Evolutionary conservation across 2,113 vertebrate species (phyloP).

Genomic region (Tragelaphus scriptus): DNA sequence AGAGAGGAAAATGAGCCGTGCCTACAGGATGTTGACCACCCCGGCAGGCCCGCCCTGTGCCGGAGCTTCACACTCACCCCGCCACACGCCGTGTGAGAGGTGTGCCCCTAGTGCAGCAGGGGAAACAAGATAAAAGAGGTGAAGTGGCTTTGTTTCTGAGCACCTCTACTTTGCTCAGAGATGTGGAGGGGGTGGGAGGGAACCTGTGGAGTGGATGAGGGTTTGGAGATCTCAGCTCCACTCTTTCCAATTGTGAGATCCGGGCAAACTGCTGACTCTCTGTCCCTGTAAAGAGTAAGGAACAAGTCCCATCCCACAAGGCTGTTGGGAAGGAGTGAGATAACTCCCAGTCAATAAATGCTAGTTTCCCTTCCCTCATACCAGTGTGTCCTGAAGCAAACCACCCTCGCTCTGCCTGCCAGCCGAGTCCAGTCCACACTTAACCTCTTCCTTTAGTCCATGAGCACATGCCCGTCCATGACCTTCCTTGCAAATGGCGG

Average conservation of each 20-base stretch:
- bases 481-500: not conserved
- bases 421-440: not conserved
- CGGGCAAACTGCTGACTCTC: not conserved
- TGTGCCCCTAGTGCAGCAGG: not conserved
- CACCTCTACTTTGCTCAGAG: not conserved
- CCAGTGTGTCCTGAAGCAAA: not conserved
- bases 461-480: too few species aligned
- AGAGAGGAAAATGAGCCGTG: not conserved
- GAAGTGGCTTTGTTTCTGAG: not conserved
- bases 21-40: fast-evolving
- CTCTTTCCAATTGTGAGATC: slow-evolving; percentile 1
- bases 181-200: not conserved
- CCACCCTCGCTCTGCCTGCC: not conserved
- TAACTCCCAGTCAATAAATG: not conserved
- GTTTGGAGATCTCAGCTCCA: not conserved
- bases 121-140: not conserved
- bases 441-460: not conserved
- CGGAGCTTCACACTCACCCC: fast-evolving
- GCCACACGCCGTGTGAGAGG: not conserved
- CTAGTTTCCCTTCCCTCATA: not conserved
- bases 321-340: not conserved
- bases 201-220: fast-evolving
- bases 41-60: too few species aligned
- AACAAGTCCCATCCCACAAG: not conserved
- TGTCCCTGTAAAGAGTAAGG: not conserved